Percentiles rank a stretch among this genome's conserved stretches.
These are phyloP conservation scores for Amphimedon queenslandica DNA, from an alignment of 37 sponge, comb jelly and placozoan species.

Conservation along the genomic window DNA sequence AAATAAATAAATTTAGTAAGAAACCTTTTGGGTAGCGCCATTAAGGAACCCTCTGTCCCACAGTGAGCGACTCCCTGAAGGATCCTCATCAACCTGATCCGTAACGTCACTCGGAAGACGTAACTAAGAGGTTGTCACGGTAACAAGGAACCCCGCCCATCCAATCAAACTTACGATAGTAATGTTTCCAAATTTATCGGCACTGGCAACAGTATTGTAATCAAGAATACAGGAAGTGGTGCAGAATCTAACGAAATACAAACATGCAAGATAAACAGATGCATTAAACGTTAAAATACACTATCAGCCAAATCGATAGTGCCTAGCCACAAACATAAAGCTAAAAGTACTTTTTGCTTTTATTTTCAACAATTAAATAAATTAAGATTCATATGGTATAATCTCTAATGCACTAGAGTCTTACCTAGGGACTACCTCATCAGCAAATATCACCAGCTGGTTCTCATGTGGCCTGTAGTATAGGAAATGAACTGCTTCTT, in stretches of 20 bases:
- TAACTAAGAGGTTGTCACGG: constrained; percentile 22
- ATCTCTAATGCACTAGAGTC: background rate
- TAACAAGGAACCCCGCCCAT: background rate
- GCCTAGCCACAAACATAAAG: background rate
- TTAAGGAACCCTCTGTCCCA: constrained; percentile 96
- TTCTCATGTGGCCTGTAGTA: constrained; percentile 88
- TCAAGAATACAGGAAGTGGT: constrained; percentile 75
- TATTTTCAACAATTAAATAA: constrained; percentile 7
- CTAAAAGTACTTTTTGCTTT: background rate
- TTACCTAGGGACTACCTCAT: constrained; percentile 84
- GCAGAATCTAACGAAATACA: background rate
- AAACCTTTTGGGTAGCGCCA: constrained; percentile 96
- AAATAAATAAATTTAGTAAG: background rate
- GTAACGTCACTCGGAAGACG: constrained; percentile 75
- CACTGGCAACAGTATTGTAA: constrained; percentile 90
- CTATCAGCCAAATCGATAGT: background rate
- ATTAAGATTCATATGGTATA: background rate
- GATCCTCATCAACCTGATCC: constrained; percentile 97
- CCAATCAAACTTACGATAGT: constrained; percentile 55
- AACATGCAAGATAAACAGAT: background rate
- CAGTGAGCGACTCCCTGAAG: constrained; percentile 88
- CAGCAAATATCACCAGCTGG: constrained; percentile 92
- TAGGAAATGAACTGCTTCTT: constrained; percentile 90
- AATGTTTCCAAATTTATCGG: constrained; percentile 97
- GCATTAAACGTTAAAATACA: background rate